These are phyloP conservation scores for Philypnodon macrostomus DNA, from an alignment of 2,797 vertebrate species.

Conservation along the genomic window DNA sequence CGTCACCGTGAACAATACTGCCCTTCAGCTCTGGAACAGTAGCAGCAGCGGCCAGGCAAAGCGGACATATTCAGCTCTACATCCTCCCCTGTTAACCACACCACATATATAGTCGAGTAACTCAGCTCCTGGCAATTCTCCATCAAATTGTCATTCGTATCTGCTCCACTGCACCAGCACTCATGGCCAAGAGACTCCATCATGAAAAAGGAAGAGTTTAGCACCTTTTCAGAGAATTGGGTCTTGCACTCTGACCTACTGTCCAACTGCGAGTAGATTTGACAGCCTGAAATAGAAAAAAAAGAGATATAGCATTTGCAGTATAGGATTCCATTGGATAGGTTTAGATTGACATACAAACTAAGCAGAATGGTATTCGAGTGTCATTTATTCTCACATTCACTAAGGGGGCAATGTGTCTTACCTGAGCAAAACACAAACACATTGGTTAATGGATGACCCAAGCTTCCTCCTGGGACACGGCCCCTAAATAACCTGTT, in stretches of 20 bases:
- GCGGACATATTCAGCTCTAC: conserved; percentile 17
- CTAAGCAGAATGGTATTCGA: too few relatives aligned
- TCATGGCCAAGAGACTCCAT: conserved; percentile 34
- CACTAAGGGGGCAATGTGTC: too few relatives aligned
- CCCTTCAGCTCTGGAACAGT: conserved; percentile 21
- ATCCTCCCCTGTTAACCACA: conserved; percentile 16
- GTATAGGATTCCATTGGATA: too few relatives aligned
- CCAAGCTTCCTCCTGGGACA: too few relatives aligned
- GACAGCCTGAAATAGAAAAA: not conserved
- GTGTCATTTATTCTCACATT: too few relatives aligned
- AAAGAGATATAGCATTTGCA: not conserved
- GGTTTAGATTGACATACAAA: too few relatives aligned
- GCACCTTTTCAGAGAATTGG: conserved; percentile 22
- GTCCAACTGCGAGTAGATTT: too few relatives aligned
- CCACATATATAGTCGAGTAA: conserved; percentile 19
- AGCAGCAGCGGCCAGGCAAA: conserved; percentile 17
- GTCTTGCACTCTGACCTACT: conserved; percentile 30
- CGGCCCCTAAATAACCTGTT: too few relatives aligned
- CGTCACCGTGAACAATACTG: conserved; percentile 20
- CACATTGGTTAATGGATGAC: too few relatives aligned
- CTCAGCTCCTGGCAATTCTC: conserved; percentile 26
- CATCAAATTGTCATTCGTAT: conserved; percentile 41
- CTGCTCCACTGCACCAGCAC: conserved; percentile 21
- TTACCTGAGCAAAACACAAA: too few relatives aligned
- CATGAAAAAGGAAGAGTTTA: conserved; percentile 22